Evolutionary conservation across 2,113 vertebrate species (phyloP).

Genomic region (Myanophis thanlyinensis): DNA sequence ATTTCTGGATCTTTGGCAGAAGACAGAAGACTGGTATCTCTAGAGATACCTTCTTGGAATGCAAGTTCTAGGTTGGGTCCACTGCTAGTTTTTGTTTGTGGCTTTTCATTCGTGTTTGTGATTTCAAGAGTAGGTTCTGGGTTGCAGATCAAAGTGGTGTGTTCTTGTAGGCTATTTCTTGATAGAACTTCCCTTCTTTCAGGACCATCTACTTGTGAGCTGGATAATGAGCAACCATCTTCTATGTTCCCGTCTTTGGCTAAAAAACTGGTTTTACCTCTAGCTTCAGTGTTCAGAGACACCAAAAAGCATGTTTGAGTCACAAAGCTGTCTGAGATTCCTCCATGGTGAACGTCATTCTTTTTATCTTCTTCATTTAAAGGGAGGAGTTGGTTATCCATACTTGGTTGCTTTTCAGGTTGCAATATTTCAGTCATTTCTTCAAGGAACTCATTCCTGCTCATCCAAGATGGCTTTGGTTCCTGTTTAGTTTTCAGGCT

Average conservation of each 20-base stretch:
- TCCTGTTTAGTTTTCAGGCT: background rate
- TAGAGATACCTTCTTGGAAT: background rate
- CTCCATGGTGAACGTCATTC: background rate
- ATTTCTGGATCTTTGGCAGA: constrained; percentile 34
- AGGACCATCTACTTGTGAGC: constrained; percentile 18
- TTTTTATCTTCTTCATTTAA: background rate
- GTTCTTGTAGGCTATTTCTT: background rate
- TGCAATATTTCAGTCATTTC: background rate
- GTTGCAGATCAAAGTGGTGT: background rate
- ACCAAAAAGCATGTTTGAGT: fast-evolving
- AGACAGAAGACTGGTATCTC: background rate
- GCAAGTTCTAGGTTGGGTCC: background rate
- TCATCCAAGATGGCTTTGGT: constrained; percentile 9
- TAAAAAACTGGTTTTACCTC: background rate
- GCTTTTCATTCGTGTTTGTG: background rate
- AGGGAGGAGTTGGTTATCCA: background rate
- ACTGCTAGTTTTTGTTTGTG: background rate
- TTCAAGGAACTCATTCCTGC: background rate
- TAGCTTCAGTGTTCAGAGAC: background rate
- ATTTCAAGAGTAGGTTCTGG: background rate
- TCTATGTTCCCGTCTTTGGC: background rate
- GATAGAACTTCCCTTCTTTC: background rate
- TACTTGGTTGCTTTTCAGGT: background rate
- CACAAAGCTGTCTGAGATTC: fast-evolving
- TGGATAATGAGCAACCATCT: background rate